These are phyloP conservation scores for Tragelaphus scriptus DNA, from an alignment of 2,113 vertebrate species.

Conservation along the genomic window DNA sequence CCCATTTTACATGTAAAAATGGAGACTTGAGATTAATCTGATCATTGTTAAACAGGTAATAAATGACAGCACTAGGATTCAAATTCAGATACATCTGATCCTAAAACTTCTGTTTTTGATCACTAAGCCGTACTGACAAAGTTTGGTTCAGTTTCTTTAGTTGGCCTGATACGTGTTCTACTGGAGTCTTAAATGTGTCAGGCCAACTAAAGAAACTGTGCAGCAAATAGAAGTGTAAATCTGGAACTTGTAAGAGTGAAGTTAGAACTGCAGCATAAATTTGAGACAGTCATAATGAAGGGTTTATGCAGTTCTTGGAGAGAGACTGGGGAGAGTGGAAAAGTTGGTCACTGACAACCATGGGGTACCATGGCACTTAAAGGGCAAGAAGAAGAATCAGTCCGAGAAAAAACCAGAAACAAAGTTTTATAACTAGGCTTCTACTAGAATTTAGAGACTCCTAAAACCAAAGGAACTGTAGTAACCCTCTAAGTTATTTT, in stretches of 20 bases:
- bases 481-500: neutral
- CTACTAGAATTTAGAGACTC: neutral
- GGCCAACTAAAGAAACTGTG: neutral
- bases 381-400: neutral
- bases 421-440: neutral
- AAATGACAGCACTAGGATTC: neutral
- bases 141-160: neutral
- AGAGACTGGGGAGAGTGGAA: neutral
- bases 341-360: neutral
- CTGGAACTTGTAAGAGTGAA: neutral
- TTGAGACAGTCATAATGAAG: neutral
- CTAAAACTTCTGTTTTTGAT: slow-evolving; percentile 24
- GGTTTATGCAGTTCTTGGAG: neutral
- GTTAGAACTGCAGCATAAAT: neutral
- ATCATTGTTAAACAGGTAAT: neutral
- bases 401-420: neutral
- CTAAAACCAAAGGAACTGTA: neutral
- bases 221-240: neutral
- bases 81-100: neutral
- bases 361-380: neutral
- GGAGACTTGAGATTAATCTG: slow-evolving; percentile 7
- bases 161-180: neutral
- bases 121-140: neutral
- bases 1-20: neutral
- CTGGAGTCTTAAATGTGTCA: neutral